Evolutionary conservation across 1,140 invertebrate species (phyloP), one percentile per base, ranked within the genome.

Genomic region (Drosophila nigromelanica): DNA sequence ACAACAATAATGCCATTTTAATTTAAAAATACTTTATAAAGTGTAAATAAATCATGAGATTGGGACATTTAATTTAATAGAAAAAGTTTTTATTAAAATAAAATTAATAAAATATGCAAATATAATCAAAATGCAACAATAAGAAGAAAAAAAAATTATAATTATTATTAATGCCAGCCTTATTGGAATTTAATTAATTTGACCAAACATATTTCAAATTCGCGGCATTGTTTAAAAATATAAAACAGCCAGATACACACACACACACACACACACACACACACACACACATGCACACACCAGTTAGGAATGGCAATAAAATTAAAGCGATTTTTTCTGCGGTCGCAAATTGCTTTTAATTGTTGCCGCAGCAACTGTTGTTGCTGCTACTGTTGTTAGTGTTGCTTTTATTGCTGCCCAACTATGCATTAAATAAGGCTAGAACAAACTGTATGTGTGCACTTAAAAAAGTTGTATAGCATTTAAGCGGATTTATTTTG

Each of bases 121-220:
- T 42, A 73, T 58, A 60, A 59, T 73, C 47, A 68, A 52, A 60
- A 35, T 18, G 50, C 14, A 37, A 24, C n/a, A 33, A 27, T 21
- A 21, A 7, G 11, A 10, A 12, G 45, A 58, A 59, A 50, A 74
- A 71, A 5, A 3, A 35, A 47, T 18, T 40, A 35, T 55, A 43
- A 43, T 86, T 76, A 86, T 87, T 78, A 87, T 76, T 78, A 87
- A 78, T 74, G 66, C 47, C 69, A 40, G 70, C 48, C 64, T 60
- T 87, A 69, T 78, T 71, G 63, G 59, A 75, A 73, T 78, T 87
- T 87, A 86, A 86, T 86, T 86, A 86, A 87, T 87, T 80, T 78
- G 59, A 30, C 15, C 58, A 64, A 74, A 83, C 77, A 74, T 85
- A 67, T 72, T 75, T 69, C 54, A 74, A 70, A 74, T 64, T 18